Evolutionary conservation across 2,113 vertebrate genomes (phyloP).

Genomic region (Nothobranchius kuhntae): DNA sequence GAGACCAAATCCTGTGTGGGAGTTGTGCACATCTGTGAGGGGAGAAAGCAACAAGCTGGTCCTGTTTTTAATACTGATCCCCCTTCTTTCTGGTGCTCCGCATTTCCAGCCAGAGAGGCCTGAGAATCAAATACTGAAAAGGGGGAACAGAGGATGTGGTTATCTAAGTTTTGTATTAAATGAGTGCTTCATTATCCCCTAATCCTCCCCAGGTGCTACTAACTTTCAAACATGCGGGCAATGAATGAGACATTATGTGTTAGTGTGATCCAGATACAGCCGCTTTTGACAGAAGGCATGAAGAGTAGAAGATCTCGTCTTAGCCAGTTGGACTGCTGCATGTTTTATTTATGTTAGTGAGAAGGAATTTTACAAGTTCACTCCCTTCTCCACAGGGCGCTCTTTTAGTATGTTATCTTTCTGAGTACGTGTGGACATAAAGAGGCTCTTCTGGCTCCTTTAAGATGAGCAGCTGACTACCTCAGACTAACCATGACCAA

Average conservation of each 20-base stretch:
- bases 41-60: conserved; percentile 29
- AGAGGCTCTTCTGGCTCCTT: conserved; percentile 8
- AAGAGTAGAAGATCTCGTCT: conserved; percentile 17
- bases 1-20: conserved; percentile 10
- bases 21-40: conserved; percentile 8
- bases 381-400: conserved; percentile 16
- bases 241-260: conserved; percentile 23
- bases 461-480: conserved; percentile 12
- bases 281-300: conserved; percentile 2
- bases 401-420: conserved; percentile 19
- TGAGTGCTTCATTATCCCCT: conserved; percentile 22
- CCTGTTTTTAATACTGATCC: conserved; percentile 20
- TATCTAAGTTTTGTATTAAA: conserved; percentile 16
- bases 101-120: conserved; percentile 28
- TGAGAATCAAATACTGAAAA: conserved; percentile 10
- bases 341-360: conserved; percentile 48
- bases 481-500: neutral
- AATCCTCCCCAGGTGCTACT: conserved; percentile 22
- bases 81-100: conserved; percentile 12
- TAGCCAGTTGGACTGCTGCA: conserved; percentile 12
- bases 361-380: conserved; percentile 50
- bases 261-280: conserved; percentile 4
- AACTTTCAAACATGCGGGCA: conserved; percentile 5
- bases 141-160: conserved; percentile 8
- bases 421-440: neutral